Percentiles rank a stretch among this genome's conserved stretches.
phyloP scores from a whole-genome alignment of 2,797 vertebrate species.

The Acipenser ruthenus region DNA sequence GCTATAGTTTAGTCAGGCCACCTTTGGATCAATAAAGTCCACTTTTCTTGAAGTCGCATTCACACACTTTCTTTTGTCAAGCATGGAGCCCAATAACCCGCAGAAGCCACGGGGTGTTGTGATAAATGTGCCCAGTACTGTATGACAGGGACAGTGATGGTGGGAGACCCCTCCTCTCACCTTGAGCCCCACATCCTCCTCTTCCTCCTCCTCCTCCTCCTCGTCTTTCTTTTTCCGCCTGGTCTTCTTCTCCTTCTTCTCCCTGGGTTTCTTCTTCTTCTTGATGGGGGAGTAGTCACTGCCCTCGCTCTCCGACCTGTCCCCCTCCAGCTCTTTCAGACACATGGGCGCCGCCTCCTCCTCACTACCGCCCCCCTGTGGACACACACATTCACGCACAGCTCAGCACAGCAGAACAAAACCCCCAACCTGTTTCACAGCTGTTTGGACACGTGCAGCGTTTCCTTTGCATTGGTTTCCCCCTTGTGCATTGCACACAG shows the following conservation, averaged over 20 bases:
- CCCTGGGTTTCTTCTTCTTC: slow-evolving; percentile 92
- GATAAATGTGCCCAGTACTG: not conserved
- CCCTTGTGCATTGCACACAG: too few species aligned
- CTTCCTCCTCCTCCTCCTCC: slow-evolving; percentile 69
- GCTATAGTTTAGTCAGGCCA: too few species aligned
- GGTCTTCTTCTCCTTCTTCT: slow-evolving; percentile 88
- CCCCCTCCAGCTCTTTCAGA: slow-evolving; percentile 64
- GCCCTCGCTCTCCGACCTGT: slow-evolving; percentile 83
- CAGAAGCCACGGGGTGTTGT: not conserved
- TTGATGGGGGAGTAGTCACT: slow-evolving; percentile 83
- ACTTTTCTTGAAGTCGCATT: too few species aligned
- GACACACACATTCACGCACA: not conserved
- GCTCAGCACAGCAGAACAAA: not conserved
- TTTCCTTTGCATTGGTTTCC: too few species aligned
- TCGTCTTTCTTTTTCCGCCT: slow-evolving; percentile 85
- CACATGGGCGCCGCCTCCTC: slow-evolving; percentile 74
- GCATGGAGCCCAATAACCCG: too few species aligned
- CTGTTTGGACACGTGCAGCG: too few species aligned
- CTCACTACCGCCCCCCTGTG: slow-evolving; percentile 58
- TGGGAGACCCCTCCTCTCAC: slow-evolving; percentile 33
- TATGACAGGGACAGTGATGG: not conserved
- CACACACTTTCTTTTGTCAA: too few species aligned
- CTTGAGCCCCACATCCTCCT: slow-evolving; percentile 55
- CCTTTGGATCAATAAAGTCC: too few species aligned
- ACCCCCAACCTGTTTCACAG: not conserved